Conservation (phyloP, 2,113 vertebrate species). For the Rattus norvegicus region DNA sequence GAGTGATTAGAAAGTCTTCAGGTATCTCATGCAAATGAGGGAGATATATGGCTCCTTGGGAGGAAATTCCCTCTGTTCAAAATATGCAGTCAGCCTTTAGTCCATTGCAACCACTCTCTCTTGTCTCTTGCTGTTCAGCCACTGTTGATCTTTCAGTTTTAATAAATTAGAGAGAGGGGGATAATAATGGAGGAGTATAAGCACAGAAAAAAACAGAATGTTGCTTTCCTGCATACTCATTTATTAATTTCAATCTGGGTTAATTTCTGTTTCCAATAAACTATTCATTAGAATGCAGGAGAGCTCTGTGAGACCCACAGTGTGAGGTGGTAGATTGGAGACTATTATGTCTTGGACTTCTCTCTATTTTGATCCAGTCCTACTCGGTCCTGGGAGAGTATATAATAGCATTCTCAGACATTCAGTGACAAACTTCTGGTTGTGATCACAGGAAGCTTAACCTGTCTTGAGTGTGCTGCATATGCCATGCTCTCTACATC, state of each 20-base stretch:
- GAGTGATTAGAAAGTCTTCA: slow-evolving; percentile 66
- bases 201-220: background rate
- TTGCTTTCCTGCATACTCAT: background rate
- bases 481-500: background rate
- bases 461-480: background rate
- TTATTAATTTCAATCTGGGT: slow-evolving; percentile 21
- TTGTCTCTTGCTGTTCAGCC: background rate
- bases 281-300: background rate
- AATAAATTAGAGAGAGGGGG: background rate
- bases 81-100: background rate
- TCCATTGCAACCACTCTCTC: fast-evolving
- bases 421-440: fast-evolving
- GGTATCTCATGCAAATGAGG: slow-evolving; percentile 45
- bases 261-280: background rate
- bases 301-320: background rate
- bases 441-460: background rate
- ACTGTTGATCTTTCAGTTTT: background rate
- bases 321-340: background rate
- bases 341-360: background rate
- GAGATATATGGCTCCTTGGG: background rate
- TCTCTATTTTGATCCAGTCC: background rate
- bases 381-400: background rate
- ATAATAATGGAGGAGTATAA: background rate
- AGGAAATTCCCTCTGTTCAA: background rate
- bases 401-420: background rate